Base-by-base conservation (phyloP, 2,888 invertebrate genomes). In the Dynastes maya region DNA sequence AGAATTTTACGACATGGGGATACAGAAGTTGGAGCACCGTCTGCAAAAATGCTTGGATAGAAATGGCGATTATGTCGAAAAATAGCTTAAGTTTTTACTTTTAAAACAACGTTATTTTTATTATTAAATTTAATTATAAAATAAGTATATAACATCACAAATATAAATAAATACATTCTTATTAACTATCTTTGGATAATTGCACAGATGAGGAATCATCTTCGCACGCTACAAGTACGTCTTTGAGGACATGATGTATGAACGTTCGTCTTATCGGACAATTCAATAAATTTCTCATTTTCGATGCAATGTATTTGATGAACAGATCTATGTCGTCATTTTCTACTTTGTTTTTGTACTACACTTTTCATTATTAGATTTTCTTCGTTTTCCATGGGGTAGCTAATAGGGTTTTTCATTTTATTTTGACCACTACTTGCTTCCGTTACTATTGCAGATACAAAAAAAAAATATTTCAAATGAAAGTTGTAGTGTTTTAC, bases 281-380 rank as follows among this genome's bases (percentile, higher is more conserved):
- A n/a, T 51, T 49, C 0, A 4, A 40, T 22, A 68, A 51, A 68
- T 29, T 68, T 51, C 51, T 45, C 22, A 68, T 45, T 68, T 45
- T 27, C 13, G 51, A 45, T 8, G 49, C 45, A 5, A 68, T 11
- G 0, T 51, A 49, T 6, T 29, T 27, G 5, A 22, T 3, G 22
- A 45, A 51, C 37, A 68, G 16, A 49, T 45, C 68, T 9, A 68
- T 68, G 22, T 68, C 68, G 11, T 45, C 27, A n/a, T 16, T 6
- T 65, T 16, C 3, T 55, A 55, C 55, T 16, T 16, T n/a, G 6
- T n/a, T n/a, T 4, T 16, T 29, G 61, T 61, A 9, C 9, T 29
- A 2, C 11, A 11, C 6, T 61, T 29, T 11, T 22, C 11, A 29
- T 61, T 9, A 1, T n/a, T 27, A 13, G 61, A 16, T 68, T 49